Evolutionary conservation across 2,888 invertebrate species (phyloP), one percentile per base, ranked within the genome.

Genomic region (Eutolmus rufibarbis): DNA sequence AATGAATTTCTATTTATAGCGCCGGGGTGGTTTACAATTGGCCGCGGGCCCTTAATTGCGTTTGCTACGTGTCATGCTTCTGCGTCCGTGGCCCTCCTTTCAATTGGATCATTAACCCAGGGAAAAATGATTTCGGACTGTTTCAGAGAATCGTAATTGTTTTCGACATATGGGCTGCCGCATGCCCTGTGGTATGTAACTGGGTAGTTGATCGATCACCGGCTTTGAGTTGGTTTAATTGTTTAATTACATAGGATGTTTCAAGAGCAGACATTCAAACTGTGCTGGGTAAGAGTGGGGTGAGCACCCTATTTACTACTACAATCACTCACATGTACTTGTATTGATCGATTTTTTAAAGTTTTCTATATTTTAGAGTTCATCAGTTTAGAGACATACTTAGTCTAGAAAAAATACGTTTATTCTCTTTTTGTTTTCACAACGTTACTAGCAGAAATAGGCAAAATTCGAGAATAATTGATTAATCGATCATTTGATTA

Each of bases 1-100:
- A 79, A 79, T 79, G 79, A 51, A 79, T 51, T 51, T 28, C 79
- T 79, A 51, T 79, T 79, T 79, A 79, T 79, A 56, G n/a, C 5
- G 37, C 2, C 7, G 34, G 76, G 51, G 51, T 28, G 19, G 51
- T 31, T 28, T 43, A 78, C 43, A 78, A 78, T 78, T 78, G 23
- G 28, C 66, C 66, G 66, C 12, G 12, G 28, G 23, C 66, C 19
- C 66, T 28, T 66, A 66, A 66, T 23, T 23, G 14, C 23, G 66
- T 23, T 19, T 12, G 4, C 16, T 23, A 12, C 57, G 19, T 16
- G 57, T 23, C 57, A 9, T 57, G 57, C 23, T 66, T 12, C 28
- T 19, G 66, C 28, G 23, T 23, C 3, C n/a, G n/a, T 12, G 23
- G 23, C 23, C 57, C 57, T 66, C 23, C 12, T 28, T 56, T 66